Evolutionary conservation across 1,140 invertebrate species (phyloP).

Genomic region (Temnothorax nylanderi): DNA sequence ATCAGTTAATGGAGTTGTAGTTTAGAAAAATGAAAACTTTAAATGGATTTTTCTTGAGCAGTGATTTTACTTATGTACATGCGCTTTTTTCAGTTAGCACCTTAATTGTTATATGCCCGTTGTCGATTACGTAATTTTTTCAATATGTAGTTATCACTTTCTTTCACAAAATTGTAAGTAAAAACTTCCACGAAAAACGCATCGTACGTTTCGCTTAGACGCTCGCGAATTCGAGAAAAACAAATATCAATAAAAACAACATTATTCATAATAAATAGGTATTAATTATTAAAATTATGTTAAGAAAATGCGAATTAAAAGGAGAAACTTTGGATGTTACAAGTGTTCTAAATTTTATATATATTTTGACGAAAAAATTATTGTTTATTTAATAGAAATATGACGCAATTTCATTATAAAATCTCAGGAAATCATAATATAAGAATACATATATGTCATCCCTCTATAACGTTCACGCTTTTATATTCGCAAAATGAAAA

Average conservation of each 20-base stretch:
- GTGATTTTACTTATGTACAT: neutral
- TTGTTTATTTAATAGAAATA: neutral
- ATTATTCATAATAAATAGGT: neutral
- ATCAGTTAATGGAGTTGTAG: slow-evolving; percentile 3
- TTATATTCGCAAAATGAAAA: slow-evolving; percentile 12
- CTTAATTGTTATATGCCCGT: neutral
- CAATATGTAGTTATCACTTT: neutral
- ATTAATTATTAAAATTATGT: slow-evolving; percentile 5
- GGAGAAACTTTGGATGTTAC: neutral
- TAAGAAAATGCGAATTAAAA: neutral
- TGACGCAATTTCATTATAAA: neutral
- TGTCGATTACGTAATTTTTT: neutral
- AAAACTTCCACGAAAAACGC: neutral
- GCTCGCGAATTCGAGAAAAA: neutral
- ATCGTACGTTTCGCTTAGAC: neutral
- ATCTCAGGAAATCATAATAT: neutral
- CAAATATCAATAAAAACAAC: neutral
- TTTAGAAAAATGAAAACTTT: neutral
- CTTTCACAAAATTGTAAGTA: neutral
- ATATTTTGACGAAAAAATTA: neutral
- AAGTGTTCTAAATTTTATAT: neutral
- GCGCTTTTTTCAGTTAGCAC: neutral
- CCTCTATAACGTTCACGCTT: neutral
- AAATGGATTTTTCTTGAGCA: neutral
- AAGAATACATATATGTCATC: neutral